These are phyloP conservation scores for Pyrgilauda ruficollis DNA, from an alignment of 2,113 vertebrate species.

Conservation along the genomic window DNA sequence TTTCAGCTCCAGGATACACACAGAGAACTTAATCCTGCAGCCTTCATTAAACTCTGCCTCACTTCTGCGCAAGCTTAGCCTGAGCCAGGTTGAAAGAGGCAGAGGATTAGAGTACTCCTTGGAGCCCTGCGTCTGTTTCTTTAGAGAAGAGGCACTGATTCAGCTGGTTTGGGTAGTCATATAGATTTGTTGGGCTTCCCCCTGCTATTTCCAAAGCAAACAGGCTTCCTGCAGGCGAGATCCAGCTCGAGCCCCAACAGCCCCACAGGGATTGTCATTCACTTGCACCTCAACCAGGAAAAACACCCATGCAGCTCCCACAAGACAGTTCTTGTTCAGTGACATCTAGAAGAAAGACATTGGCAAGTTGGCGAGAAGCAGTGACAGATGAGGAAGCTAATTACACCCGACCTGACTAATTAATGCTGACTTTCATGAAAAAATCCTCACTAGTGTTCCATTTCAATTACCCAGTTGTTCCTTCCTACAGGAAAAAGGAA, in stretches of 20 bases:
- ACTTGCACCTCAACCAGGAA: background rate
- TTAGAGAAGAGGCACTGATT: background rate
- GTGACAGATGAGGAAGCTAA: conserved; percentile 65
- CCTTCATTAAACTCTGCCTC: background rate
- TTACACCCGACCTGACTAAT: conserved; percentile 68
- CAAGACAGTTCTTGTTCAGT: background rate
- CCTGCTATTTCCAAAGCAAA: background rate
- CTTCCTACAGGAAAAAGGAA: conserved; percentile 34
- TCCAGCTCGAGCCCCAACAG: background rate
- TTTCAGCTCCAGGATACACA: background rate
- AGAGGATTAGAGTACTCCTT: background rate
- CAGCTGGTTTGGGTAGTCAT: background rate
- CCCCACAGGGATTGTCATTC: background rate
- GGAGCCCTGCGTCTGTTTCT: background rate
- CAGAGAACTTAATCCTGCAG: background rate
- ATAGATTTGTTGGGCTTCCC: background rate
- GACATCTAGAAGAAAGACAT: conserved; percentile 28
- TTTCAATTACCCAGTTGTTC: conserved; percentile 71
- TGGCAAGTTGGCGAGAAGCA: conserved; percentile 57
- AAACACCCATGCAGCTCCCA: background rate
- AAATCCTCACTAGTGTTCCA: conserved; percentile 56
- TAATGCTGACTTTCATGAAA: conserved; percentile 69
- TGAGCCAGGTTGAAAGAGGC: background rate
- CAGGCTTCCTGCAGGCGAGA: background rate
- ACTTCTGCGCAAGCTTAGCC: background rate